Conservation (phyloP, 2,797 vertebrate species). For the Euphonia xanthogaster region DNA sequence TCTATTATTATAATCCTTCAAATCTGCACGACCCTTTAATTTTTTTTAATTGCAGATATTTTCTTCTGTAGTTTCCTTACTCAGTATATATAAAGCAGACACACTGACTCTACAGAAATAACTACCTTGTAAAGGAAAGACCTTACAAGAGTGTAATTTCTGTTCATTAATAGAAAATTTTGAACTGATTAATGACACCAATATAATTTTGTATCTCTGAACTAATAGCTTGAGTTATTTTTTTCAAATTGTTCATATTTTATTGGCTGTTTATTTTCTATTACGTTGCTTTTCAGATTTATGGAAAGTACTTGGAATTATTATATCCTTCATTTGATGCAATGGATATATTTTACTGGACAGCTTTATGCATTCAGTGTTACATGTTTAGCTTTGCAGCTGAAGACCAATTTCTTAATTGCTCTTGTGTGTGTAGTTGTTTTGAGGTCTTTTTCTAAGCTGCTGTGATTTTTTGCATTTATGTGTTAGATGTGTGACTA, state of each 20-base stretch:
- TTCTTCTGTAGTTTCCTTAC: neutral
- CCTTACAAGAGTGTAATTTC: neutral
- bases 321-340: neutral
- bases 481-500: neutral
- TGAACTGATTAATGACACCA: constrained; percentile 9
- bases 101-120: neutral
- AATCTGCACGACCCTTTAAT: neutral
- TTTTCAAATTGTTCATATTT: constrained; percentile 20
- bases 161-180: neutral
- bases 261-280: constrained; percentile 47
- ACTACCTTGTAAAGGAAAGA: neutral
- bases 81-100: neutral
- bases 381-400: neutral
- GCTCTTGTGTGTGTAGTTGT: neutral
- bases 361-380: constrained; percentile 1
- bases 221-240: constrained; percentile 5
- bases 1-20: neutral
- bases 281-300: constrained; percentile 27
- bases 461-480: neutral
- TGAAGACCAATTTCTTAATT: neutral
- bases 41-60: neutral
- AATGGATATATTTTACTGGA: constrained; percentile 19
- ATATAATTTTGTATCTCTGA: constrained; percentile 25
- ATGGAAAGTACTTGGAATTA: constrained; percentile 23
- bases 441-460: neutral